Conservation (phyloP, 2,888 invertebrate species). For the Amphipyra tragopoginis region DNA sequence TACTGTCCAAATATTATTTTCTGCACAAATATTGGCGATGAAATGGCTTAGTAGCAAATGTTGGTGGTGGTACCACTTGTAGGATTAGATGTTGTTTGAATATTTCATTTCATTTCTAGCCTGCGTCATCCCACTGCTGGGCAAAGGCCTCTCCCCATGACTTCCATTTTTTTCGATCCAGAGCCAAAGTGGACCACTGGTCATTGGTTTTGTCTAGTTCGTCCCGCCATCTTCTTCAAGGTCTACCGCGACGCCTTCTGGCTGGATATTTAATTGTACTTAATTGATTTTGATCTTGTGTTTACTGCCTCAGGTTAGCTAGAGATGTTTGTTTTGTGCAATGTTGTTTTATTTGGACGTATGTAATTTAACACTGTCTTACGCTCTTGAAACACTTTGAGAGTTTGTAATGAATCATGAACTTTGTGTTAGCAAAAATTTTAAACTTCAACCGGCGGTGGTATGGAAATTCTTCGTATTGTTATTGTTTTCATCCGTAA, state of each 20-base stretch:
- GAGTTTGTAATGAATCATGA: slow-evolving; percentile 21
- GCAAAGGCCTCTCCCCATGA: no score
- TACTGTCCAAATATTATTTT: slow-evolving; percentile 2
- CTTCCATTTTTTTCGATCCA: no score
- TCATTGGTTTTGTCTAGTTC: no score
- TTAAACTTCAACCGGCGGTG: slow-evolving; percentile 6
- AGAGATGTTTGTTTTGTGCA: background rate
- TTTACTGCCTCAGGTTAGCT: background rate
- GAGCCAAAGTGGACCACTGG: no score
- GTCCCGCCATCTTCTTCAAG: no score
- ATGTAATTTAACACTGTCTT: background rate
- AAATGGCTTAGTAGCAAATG: slow-evolving; percentile 6
- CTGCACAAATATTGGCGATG: slow-evolving; percentile 15
- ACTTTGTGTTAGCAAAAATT: slow-evolving; percentile 16
- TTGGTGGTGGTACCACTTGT: slow-evolving; percentile 10
- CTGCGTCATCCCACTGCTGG: no score
- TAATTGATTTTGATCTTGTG: slow-evolving; percentile 1
- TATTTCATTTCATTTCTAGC: no score
- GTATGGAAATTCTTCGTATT: slow-evolving; percentile 12
- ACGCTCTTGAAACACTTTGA: background rate
- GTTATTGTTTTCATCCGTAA: slow-evolving; percentile 11
- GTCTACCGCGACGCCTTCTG: no score
- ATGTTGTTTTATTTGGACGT: slow-evolving; percentile 3
- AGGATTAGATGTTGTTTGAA: slow-evolving; percentile 5
- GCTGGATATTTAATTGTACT: no score